These are phyloP conservation scores for Drosophila atripex DNA, from an alignment of 2,888 invertebrate species.

Conservation along the genomic window DNA sequence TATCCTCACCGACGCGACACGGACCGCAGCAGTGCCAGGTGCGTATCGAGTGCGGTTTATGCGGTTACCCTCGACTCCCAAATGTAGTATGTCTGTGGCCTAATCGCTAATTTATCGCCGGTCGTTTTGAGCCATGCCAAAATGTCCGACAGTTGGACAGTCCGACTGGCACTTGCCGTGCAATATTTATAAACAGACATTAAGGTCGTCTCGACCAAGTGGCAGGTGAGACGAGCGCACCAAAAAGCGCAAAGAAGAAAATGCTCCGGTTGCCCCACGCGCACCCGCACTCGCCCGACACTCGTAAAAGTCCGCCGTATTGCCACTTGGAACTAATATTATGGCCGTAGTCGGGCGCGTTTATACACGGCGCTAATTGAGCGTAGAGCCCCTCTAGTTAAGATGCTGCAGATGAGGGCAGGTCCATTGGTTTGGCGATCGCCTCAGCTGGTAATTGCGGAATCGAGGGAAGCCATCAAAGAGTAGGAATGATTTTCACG, in stretches of 20 bases:
- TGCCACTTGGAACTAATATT: constrained; percentile 45
- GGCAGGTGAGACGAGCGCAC: constrained; percentile 30
- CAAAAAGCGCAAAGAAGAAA: too few relatives aligned
- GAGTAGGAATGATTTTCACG: constrained; percentile 3
- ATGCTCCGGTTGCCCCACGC: constrained; percentile 1
- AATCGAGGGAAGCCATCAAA: constrained; percentile 31
- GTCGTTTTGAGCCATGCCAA: constrained; percentile 41
- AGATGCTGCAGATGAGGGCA: constrained; percentile 6
- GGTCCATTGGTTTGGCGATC: constrained; percentile 9
- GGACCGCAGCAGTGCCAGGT: constrained; percentile 97
- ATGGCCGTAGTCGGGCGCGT: constrained; percentile 35
- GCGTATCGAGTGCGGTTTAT: constrained; percentile 28
- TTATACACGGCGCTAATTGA: constrained; percentile 46
- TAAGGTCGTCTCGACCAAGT: constrained; percentile 46
- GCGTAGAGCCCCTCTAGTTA: constrained; percentile 45
- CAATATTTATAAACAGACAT: constrained; percentile 57
- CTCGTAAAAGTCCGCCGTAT: constrained; percentile 32
- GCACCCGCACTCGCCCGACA: neutral
- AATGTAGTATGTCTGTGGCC: constrained; percentile 25
- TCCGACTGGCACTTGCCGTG: constrained; percentile 19
- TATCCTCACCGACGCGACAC: constrained; percentile 94
- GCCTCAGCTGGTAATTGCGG: neutral
- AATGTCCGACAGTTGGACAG: constrained; percentile 33
- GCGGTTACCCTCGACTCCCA: neutral
- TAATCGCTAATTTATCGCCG: constrained; percentile 52